These are phyloP conservation scores for Rhipidura dahli DNA, from an alignment of 2,113 vertebrate species.

Conservation along the genomic window DNA sequence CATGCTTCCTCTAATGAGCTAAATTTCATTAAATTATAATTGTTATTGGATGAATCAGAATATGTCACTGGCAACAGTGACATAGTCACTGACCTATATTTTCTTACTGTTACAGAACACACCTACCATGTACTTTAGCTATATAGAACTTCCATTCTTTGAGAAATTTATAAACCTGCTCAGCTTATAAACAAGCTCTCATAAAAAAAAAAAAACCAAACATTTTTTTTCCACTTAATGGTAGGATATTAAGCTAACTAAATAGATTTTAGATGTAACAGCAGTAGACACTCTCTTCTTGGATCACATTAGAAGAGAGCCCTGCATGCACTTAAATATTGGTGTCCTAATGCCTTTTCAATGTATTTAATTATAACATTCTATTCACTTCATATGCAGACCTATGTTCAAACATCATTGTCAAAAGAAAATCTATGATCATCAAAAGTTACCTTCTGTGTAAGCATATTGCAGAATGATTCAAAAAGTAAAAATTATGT, in stretches of 20 bases:
- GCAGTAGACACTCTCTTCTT: background rate
- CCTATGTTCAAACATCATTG: background rate
- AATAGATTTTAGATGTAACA: background rate
- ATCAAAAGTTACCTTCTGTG: background rate
- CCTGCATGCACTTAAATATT: background rate
- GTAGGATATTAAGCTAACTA: background rate
- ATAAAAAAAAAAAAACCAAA: too few relatives aligned
- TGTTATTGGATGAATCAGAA: background rate
- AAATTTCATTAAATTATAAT: background rate
- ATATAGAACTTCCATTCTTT: background rate
- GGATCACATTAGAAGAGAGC: background rate
- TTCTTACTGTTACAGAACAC: background rate
- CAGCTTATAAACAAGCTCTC: background rate
- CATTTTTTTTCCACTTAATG: background rate
- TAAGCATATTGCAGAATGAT: background rate
- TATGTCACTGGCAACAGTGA: background rate
- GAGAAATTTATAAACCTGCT: background rate
- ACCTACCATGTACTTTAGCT: rapidly evolving
- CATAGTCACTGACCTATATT: background rate
- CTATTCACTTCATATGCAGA: background rate
- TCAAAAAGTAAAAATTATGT: background rate
- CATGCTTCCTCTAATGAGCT: background rate
- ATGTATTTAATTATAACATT: background rate
- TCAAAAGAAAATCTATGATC: background rate
- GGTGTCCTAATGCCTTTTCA: background rate